These are phyloP conservation scores for Hypolimnas misippus DNA, from an alignment of 2,888 invertebrate genomes.

Conservation along the genomic window DNA sequence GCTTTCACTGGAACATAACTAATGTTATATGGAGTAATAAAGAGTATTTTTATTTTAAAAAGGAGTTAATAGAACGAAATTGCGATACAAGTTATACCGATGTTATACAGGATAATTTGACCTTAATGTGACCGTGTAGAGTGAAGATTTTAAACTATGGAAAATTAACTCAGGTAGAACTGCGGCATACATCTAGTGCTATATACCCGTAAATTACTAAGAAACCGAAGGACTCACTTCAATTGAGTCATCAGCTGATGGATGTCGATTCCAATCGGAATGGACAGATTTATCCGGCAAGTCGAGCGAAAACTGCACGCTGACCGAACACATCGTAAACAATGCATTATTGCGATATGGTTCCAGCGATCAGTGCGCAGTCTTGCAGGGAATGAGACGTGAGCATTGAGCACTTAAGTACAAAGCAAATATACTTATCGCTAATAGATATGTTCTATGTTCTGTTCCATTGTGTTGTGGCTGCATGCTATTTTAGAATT, in stretches of 20 bases:
- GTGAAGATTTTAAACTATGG: no score
- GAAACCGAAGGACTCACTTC: background rate
- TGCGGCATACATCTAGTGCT: background rate
- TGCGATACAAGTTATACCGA: no score
- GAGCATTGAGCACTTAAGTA: background rate
- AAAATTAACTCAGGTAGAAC: no score
- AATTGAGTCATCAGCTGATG: slow-evolving; percentile 22
- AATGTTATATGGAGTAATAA: no score
- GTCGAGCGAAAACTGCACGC: slow-evolving; percentile 31
- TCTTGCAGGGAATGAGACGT: slow-evolving; percentile 31
- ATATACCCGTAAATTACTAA: background rate
- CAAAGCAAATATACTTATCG: background rate
- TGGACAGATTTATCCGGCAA: slow-evolving; percentile 21
- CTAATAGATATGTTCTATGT: background rate
- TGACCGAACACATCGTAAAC: slow-evolving; percentile 36
- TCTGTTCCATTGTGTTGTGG: background rate
- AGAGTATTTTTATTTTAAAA: no score
- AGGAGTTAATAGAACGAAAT: no score
- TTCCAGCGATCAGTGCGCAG: slow-evolving; percentile 29
- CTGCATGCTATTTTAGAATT: no score
- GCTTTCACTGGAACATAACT: no score
- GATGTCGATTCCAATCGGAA: slow-evolving; percentile 24
- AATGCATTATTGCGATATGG: slow-evolving; percentile 35
- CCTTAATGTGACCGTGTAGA: no score
- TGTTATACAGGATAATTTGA: no score